Conservation (phyloP, 2,888 invertebrate genomes). For the Nycteola revayana region DNA sequence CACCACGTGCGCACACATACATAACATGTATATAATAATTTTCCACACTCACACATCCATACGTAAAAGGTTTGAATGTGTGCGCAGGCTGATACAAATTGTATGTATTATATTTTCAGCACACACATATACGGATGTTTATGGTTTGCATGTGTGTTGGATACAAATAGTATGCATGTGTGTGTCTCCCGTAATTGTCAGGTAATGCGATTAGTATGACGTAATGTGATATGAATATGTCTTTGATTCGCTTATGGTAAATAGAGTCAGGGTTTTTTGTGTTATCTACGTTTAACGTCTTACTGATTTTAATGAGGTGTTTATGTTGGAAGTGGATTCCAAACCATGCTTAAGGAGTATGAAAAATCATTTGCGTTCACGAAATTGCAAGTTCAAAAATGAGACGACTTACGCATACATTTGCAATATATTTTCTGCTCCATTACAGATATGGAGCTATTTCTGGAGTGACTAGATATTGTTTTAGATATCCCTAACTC, state of each 20-base stretch:
- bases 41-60: slow-evolving; percentile 16
- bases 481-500: too few relatives aligned
- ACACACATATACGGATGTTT: slow-evolving; percentile 14
- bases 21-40: slow-evolving; percentile 5
- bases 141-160: slow-evolving; percentile 3
- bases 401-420: too few relatives aligned
- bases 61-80: slow-evolving; percentile 4
- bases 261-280: too few relatives aligned
- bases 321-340: too few relatives aligned
- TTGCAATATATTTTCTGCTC: too few relatives aligned
- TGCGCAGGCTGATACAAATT: slow-evolving; percentile 1
- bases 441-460: too few relatives aligned
- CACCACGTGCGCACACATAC: slow-evolving; percentile 19
- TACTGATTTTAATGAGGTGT: too few relatives aligned
- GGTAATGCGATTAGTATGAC: slow-evolving; percentile 57
- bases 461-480: too few relatives aligned
- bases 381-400: too few relatives aligned
- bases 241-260: slow-evolving; percentile 18
- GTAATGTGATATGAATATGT: slow-evolving; percentile 43
- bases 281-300: too few relatives aligned
- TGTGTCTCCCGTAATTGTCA: slow-evolving; percentile 12
- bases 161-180: background rate
- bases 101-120: slow-evolving; percentile 3
- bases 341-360: too few relatives aligned
- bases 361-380: too few relatives aligned